Evolutionary conservation across 2,113 vertebrate genomes (phyloP).

Genomic region (Aegotheles bennettii): DNA sequence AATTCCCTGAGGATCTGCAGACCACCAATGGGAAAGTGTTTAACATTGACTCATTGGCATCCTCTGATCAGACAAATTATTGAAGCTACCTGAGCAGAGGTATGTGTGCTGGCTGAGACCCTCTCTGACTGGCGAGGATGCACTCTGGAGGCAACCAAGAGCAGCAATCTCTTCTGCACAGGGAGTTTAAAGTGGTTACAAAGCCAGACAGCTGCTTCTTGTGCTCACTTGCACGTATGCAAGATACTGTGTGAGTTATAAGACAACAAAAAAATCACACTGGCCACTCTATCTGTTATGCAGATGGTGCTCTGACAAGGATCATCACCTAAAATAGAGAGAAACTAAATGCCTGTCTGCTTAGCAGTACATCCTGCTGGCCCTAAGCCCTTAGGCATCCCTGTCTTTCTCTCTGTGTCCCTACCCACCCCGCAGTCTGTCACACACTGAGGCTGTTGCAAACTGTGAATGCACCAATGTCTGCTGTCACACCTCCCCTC

Average conservation of each 20-base stretch:
- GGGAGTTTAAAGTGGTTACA: background rate
- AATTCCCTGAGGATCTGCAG: background rate
- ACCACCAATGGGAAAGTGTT: background rate
- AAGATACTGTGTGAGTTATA: background rate
- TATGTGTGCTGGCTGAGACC: background rate
- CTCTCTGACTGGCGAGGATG: background rate
- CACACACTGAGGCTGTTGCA: background rate
- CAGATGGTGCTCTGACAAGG: background rate
- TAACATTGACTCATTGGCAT: background rate
- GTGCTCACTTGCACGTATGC: background rate
- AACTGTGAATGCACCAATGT: background rate
- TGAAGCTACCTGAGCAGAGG: background rate
- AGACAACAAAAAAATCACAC: background rate
- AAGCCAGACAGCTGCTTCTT: background rate
- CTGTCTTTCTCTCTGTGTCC: background rate
- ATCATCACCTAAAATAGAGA: background rate
- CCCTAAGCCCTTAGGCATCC: background rate
- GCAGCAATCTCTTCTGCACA: background rate
- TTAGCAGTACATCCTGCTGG: background rate
- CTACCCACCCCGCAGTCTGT: background rate
- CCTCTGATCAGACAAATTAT: background rate
- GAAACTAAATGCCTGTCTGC: background rate
- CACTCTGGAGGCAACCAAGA: background rate
- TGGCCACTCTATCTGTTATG: background rate
- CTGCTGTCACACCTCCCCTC: background rate